Percentiles rank a stretch among this genome's conserved stretches.
Evolutionary conservation across 2,113 vertebrate species (phyloP).

Genomic region (Petroica traversi): DNA sequence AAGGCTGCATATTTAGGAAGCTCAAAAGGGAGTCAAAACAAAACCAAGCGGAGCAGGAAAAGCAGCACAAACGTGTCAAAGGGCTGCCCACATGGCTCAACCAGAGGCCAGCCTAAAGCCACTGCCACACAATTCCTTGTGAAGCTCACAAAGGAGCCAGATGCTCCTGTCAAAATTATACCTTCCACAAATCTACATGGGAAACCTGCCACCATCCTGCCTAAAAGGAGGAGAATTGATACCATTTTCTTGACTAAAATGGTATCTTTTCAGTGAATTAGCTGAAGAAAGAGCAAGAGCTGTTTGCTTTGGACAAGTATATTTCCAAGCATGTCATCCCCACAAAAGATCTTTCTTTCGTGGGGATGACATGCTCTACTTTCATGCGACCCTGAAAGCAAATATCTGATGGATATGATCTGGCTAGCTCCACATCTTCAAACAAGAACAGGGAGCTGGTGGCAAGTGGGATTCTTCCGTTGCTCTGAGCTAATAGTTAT

Average conservation of each 20-base stretch:
- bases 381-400: constrained; percentile 41
- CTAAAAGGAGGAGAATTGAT: constrained; percentile 22
- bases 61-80: constrained; percentile 32
- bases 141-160: constrained; percentile 65
- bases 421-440: constrained; percentile 49
- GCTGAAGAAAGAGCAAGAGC: constrained; percentile 25
- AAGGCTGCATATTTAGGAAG: constrained; percentile 42
- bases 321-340: constrained; percentile 37
- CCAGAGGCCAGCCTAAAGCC: constrained; percentile 40
- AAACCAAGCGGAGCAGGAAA: constrained; percentile 46
- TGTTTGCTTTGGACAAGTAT: constrained; percentile 48
- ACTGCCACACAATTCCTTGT: constrained; percentile 41
- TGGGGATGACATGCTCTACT: no score
- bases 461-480: constrained; percentile 58
- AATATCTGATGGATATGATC: constrained; percentile 56
- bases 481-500: constrained; percentile 62
- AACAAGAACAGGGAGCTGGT: constrained; percentile 31
- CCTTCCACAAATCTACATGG: constrained; percentile 56
- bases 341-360: constrained; percentile 56
- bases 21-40: constrained; percentile 62
- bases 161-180: constrained; percentile 63
- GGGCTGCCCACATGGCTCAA: constrained; percentile 60
- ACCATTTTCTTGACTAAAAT: constrained; percentile 51
- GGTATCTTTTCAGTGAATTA: constrained; percentile 60
- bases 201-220: constrained; percentile 46